Evolutionary conservation across 2,888 invertebrate genomes (phyloP).

Genomic region (Caenorhabditis angaria): DNA sequence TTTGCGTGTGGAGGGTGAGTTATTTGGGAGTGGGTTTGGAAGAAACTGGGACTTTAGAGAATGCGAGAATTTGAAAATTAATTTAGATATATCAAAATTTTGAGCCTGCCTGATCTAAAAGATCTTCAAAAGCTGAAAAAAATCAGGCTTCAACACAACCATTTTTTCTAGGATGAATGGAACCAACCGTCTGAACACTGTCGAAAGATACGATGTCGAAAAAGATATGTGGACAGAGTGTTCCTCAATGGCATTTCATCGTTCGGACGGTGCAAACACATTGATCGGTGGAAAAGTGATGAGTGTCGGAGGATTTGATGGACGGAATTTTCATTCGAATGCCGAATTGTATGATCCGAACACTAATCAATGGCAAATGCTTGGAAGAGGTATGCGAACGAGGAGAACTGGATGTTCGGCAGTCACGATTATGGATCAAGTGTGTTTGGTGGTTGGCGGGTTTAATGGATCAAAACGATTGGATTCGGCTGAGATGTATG

Average conservation of each 20-base stretch:
- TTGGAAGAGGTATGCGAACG: slow-evolving; percentile 31
- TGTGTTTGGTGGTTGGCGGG: slow-evolving; percentile 42
- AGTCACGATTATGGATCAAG: slow-evolving; percentile 26
- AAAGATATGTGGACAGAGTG: slow-evolving; percentile 26
- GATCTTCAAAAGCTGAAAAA: background rate
- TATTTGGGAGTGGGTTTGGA: too few relatives aligned
- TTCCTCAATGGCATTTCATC: slow-evolving; percentile 21
- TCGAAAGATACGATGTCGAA: slow-evolving; percentile 22
- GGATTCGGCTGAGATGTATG: slow-evolving; percentile 47
- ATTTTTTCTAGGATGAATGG: slow-evolving; percentile 44
- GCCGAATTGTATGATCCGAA: slow-evolving; percentile 43
- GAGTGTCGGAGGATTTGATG: slow-evolving; percentile 51
- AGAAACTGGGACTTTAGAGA: too few relatives aligned
- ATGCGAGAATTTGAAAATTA: too few relatives aligned
- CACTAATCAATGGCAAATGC: slow-evolving; percentile 20
- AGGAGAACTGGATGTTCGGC: slow-evolving; percentile 44
- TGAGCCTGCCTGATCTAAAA: background rate
- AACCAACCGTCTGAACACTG: slow-evolving; percentile 24
- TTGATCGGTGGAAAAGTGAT: slow-evolving; percentile 22
- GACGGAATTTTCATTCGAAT: slow-evolving; percentile 31
- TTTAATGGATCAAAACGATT: slow-evolving; percentile 43
- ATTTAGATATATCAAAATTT: too few relatives aligned
- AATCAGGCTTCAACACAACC: too few relatives aligned
- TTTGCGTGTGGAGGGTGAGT: slow-evolving; percentile 34
- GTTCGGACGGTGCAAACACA: slow-evolving; percentile 36